Base-by-base conservation (phyloP, 2,888 invertebrate species). In the Rhagium mordax region DNA sequence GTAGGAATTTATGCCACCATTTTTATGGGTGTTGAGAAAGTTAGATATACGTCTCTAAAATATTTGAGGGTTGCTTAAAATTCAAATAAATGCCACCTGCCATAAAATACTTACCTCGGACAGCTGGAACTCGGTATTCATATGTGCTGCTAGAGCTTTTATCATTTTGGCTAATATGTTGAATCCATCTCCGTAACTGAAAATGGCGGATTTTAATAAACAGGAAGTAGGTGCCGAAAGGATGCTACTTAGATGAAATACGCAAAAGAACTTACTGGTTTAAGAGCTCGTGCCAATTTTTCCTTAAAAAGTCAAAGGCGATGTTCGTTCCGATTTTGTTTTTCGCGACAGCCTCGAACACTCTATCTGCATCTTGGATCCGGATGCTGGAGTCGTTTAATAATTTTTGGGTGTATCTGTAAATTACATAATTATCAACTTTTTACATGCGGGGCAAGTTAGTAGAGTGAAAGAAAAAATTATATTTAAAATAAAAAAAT, bases 281-380 rank as follows among this genome's bases (percentile, higher is more conserved):
- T 70, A 87, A 41, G 4, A 90, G 79, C 41, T 85, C 82, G 24
- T 86, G 77, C 90, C 90, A 90, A 72, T 89, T 88, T 49, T 87
- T 87, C 68, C 89, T 84, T 6, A 92, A 82, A 77, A 91, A 92
- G 81, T 91, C 90, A 79, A 92, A 92, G 0, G 92, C 92, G 20
- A 93, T 86, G 77, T 90, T 88, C 79, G 90, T 89, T 21, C 93
- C 93, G 76, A 90, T 86, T 27, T 89, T 88, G 85, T 92, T 92
- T 59, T 85, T 85, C 1, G 92, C 91, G 0, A 93, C 91, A 0
- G 91, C 87, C 68, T 86, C 84, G 78, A 92, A 92, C 10, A 92
- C 90, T 53, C 88, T 85, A 55, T 88, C 88, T 13, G 92, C 91
- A 82, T 93, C 92, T 83, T 92, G 92, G 77, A 91, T 91, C 55